Evolutionary conservation across 2,888 invertebrate genomes (phyloP).

Genomic region (Elegia similella): DNA sequence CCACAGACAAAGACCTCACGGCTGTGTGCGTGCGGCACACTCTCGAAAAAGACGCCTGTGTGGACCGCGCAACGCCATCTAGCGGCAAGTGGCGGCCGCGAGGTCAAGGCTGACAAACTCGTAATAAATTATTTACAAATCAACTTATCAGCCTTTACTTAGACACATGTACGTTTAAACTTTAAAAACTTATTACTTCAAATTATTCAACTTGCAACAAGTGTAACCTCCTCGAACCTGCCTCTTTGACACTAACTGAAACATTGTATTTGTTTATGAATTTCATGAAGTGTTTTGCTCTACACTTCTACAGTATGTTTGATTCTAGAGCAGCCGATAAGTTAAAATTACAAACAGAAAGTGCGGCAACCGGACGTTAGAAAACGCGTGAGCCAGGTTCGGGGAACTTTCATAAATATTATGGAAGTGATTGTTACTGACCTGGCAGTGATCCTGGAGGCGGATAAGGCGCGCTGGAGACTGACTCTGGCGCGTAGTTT

Average conservation of each 20-base stretch:
- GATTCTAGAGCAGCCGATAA: constrained; percentile 57
- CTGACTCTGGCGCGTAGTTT: constrained; percentile 88
- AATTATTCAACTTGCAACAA: constrained; percentile 28
- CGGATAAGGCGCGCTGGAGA: constrained; percentile 88
- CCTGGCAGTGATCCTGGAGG: constrained; percentile 87
- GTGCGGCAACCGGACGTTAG: constrained; percentile 47
- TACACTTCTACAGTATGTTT: constrained; percentile 49
- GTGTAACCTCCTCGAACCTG: constrained; percentile 24
- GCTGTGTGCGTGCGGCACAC: constrained; percentile 60
- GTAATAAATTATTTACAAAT: constrained; percentile 67
- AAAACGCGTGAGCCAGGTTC: constrained; percentile 58
- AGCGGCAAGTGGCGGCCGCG: constrained; percentile 49
- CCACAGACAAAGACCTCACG: constrained; percentile 35
- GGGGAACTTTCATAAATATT: constrained; percentile 38
- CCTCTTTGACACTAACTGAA: constrained; percentile 26
- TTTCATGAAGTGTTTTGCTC: constrained; percentile 59
- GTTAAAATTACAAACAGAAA: constrained; percentile 71
- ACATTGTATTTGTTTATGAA: constrained; percentile 64
- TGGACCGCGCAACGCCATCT: constrained; percentile 66
- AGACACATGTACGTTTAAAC: constrained; percentile 26
- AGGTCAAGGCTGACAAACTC: constrained; percentile 76
- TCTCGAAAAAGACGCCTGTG: constrained; percentile 35
- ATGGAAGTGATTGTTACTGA: constrained; percentile 56
- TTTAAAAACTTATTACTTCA: constrained; percentile 18
- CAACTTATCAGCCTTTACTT: constrained; percentile 47